Base-by-base conservation (phyloP, 2,113 vertebrate species). In the Shinisaurus crocodilurus region DNA sequence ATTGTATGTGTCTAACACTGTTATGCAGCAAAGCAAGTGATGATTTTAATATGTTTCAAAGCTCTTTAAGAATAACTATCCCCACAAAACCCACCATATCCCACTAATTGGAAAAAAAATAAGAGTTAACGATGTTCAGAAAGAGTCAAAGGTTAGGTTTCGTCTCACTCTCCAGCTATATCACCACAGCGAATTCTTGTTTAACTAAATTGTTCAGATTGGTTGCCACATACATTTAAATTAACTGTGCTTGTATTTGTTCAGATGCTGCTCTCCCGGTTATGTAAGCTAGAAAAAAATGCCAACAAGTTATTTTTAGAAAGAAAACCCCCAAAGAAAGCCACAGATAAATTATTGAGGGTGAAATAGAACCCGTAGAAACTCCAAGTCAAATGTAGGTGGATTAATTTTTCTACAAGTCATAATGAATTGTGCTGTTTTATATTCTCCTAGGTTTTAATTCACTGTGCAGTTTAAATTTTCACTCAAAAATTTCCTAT, bases 321-420 rank as follows among this genome's bases (percentile, higher is more conserved):
- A 92, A 48, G 82, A 94, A 95, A 94, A 82, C 50, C 69, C 87
- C 37, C 75, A 65, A 89, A 91, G 89, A 67, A 95, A 93, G 88
- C 43, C 89, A 88, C 27, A 63, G 90, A 90, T 80, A 91, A 81
- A 37, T 86, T 88, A 80, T 48, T 87, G 89, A 18, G 84, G 86
- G 88, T 90, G 79, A 91, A 95, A 91, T 27, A 93, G 69, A 75
- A 90, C 87, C 92, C 85, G 91, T 88, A 57, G 34, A 93, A 92
- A 93, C 84, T 54, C 75, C 85, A 92, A 94, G 86, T 93, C 90
- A 95, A n/a, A 83, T 67, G 67, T 81, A 75, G 83, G 45, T 76
- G 48, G 32, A 94, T 93, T 69, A 50, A 16, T 67, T 88, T 88
- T 50, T 18, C 60, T 20, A 88, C 57, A 88, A 79, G 3, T 18